phyloP scores from a whole-genome alignment of 2,888 invertebrate species.

The Euproctis similis region DNA sequence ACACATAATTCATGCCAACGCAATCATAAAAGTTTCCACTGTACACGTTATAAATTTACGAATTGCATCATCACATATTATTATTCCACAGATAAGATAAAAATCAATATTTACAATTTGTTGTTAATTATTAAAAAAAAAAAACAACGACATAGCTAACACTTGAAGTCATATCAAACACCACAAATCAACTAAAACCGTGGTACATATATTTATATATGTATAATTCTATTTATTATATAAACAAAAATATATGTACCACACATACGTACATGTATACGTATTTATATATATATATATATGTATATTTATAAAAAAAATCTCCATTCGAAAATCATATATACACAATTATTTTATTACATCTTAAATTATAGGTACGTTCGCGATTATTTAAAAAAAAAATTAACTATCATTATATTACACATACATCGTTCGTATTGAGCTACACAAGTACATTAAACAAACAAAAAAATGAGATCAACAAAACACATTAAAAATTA shows the following conservation, averaged over 20 bases:
- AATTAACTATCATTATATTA: no score
- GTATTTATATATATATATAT: no score
- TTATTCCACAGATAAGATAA: constrained; percentile 48
- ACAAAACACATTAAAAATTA: constrained; percentile 64
- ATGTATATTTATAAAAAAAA: constrained; percentile 59
- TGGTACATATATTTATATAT: no score
- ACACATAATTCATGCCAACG: constrained; percentile 67
- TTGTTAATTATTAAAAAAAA: no score
- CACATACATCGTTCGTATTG: constrained; percentile 63
- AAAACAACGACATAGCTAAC: constrained; percentile 48
- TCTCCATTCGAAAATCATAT: constrained; percentile 68
- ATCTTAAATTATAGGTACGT: constrained; percentile 58
- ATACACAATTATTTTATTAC: constrained; percentile 61
- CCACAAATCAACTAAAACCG: constrained; percentile 51
- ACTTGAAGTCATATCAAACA: constrained; percentile 52
- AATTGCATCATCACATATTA: constrained; percentile 67
- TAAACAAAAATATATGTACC: no score
- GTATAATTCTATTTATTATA: no score
- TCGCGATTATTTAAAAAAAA: constrained; percentile 54
- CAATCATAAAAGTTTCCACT: constrained; percentile 67
- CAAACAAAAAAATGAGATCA: constrained; percentile 68
- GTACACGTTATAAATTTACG: constrained; percentile 63
- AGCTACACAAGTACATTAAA: constrained; percentile 67
- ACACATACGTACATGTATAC: no score
- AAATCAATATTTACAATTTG: constrained; percentile 65